These are phyloP conservation scores for Epinotia bilunana DNA, from an alignment of 2,888 invertebrate species.

Conservation along the genomic window DNA sequence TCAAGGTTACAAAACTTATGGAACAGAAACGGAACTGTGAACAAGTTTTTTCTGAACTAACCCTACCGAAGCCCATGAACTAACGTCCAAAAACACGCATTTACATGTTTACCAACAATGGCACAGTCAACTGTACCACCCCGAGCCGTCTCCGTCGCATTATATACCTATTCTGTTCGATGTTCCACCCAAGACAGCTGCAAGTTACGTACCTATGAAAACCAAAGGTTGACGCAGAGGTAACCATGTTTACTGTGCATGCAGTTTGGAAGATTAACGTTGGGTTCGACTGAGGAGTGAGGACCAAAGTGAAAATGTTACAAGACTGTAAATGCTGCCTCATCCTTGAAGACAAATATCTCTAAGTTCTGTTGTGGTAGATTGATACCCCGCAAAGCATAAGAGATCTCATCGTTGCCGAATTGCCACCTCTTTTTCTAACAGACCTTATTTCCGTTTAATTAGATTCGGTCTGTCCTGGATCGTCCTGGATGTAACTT, in stretches of 20 bases:
- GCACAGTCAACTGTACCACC: slow-evolving; percentile 20
- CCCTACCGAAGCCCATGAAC: slow-evolving; percentile 10
- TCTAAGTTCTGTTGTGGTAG: no score
- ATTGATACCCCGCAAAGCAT: no score
- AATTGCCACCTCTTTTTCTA: no score
- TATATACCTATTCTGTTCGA: slow-evolving; percentile 1
- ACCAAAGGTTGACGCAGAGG: neutral
- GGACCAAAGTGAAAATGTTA: no score
- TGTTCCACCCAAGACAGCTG: neutral
- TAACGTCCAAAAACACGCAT: neutral
- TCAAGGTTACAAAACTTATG: no score
- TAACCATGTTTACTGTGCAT: neutral
- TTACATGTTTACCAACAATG: slow-evolving; percentile 36
- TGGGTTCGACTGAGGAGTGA: neutral
- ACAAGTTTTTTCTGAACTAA: neutral
- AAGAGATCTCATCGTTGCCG: no score
- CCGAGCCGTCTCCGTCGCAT: slow-evolving; percentile 22
- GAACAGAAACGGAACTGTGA: neutral
- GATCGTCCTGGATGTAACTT: neutral
- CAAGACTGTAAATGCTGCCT: no score
- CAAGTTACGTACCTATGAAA: neutral
- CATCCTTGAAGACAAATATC: no score
- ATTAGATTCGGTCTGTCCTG: neutral
- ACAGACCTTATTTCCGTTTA: neutral
- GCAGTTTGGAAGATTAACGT: neutral